Evolutionary conservation across 2,113 vertebrate genomes (phyloP).

Genomic region (Calidris pygmaea): DNA sequence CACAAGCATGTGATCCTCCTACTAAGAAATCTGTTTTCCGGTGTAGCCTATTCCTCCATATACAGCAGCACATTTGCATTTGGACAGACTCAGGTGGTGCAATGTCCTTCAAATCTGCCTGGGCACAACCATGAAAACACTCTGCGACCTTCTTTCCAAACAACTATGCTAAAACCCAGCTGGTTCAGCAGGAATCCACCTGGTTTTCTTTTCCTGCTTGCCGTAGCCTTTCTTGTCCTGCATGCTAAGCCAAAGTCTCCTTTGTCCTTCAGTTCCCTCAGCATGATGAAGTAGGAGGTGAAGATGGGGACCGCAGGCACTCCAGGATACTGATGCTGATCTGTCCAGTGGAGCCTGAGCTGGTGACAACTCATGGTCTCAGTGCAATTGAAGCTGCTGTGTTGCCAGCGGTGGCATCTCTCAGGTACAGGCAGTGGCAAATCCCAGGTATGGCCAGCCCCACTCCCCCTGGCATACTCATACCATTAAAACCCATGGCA

Average conservation of each 20-base stretch:
- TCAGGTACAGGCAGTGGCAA: conserved; percentile 23
- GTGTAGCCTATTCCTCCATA: background rate
- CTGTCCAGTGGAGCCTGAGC: background rate
- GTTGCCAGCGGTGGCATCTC: background rate
- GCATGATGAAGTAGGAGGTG: background rate
- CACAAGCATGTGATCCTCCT: background rate
- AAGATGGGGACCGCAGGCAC: background rate
- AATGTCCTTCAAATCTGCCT: background rate
- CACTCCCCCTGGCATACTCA: conserved; percentile 14
- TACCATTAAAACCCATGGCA: conserved; percentile 15
- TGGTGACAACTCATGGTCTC: background rate
- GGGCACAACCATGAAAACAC: background rate
- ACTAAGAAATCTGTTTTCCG: background rate
- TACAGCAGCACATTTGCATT: background rate
- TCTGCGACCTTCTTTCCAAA: background rate
- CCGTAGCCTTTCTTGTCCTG: background rate
- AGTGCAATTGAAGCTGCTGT: background rate
- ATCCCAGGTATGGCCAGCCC: background rate
- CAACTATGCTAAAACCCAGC: background rate
- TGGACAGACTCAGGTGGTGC: background rate
- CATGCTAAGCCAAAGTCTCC: background rate
- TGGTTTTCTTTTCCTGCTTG: background rate
- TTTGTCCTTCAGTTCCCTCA: background rate
- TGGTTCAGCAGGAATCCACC: background rate
- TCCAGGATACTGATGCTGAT: background rate